These are phyloP conservation scores for Tanypteryx hageni DNA, from an alignment of 2,888 invertebrate genomes.

Conservation along the genomic window DNA sequence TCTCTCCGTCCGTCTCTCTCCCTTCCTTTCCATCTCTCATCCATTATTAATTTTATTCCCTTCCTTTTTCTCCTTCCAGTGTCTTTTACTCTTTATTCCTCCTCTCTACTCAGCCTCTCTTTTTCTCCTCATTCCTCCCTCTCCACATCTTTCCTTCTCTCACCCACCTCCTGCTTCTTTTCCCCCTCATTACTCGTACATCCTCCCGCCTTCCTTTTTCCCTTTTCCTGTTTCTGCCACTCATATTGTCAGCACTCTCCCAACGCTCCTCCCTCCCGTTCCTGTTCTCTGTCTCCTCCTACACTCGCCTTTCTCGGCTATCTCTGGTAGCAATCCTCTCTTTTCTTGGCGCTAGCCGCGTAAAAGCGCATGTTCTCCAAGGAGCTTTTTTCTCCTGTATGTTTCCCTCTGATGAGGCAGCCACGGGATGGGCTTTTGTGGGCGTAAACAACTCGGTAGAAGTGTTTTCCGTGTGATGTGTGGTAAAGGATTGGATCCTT, in stretches of 20 bases:
- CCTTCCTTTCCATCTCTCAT: background rate
- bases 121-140: background rate
- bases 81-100: background rate
- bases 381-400: background rate
- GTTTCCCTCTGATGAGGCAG: background rate
- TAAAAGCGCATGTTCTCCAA: background rate
- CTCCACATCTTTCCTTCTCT: background rate
- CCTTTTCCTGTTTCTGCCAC: background rate
- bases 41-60: background rate
- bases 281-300: background rate
- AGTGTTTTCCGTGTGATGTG: background rate
- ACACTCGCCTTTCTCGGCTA: background rate
- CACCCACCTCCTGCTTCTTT: background rate
- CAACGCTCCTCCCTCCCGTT: background rate
- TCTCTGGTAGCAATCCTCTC: background rate
- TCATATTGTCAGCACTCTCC: background rate
- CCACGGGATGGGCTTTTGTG: background rate
- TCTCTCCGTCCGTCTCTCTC: background rate
- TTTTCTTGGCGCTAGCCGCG: background rate
- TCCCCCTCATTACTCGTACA: background rate
- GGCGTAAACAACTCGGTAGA: background rate
- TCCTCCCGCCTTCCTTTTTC: background rate
- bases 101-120: background rate
- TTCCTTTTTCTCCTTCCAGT: background rate
- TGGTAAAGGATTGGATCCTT: constrained; percentile 13